A percentile compares a stretch with the other conserved stretches of the same genome.
phyloP scores from a whole-genome alignment of 2,888 invertebrate species.

The Cheilosia vernalis region DNA sequence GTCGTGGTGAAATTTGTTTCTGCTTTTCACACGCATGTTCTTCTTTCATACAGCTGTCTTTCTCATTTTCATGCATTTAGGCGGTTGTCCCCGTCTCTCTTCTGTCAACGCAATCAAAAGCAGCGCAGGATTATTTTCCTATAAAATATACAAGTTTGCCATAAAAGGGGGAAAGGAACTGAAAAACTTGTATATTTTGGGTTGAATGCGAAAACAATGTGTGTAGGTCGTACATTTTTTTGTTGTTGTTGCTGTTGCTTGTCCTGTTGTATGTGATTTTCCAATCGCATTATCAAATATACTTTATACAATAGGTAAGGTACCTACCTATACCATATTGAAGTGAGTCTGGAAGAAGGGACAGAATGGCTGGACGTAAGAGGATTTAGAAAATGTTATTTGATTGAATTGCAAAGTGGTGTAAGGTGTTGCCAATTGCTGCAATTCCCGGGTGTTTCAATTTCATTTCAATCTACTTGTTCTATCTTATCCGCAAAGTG shows the following conservation, averaged over 20 bases:
- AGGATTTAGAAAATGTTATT: conserved; percentile 20
- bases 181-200: conserved; percentile 32
- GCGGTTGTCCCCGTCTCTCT: background rate
- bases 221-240: conserved; percentile 50
- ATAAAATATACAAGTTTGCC: conserved; percentile 30
- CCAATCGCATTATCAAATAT: conserved; percentile 11
- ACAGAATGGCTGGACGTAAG: background rate
- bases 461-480: conserved; percentile 19
- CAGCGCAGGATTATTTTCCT: conserved; percentile 35
- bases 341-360: background rate
- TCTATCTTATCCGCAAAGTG: conserved; percentile 25
- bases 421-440: conserved; percentile 13
- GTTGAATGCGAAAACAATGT: conserved; percentile 53
- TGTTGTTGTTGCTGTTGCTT: background rate
- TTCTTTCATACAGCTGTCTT: background rate
- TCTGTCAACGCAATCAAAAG: background rate
- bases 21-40: background rate
- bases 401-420: conserved; percentile 37
- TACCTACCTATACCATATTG: background rate
- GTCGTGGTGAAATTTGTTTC: conserved; percentile 35
- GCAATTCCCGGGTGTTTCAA: background rate
- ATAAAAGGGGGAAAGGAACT: conserved; percentile 30
- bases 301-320: too few species aligned
- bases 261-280: conserved; percentile 2
- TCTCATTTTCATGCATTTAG: conserved; percentile 29